These are phyloP conservation scores for Exephanes ischioxanthus DNA, from an alignment of 2,888 invertebrate species.

Conservation along the genomic window DNA sequence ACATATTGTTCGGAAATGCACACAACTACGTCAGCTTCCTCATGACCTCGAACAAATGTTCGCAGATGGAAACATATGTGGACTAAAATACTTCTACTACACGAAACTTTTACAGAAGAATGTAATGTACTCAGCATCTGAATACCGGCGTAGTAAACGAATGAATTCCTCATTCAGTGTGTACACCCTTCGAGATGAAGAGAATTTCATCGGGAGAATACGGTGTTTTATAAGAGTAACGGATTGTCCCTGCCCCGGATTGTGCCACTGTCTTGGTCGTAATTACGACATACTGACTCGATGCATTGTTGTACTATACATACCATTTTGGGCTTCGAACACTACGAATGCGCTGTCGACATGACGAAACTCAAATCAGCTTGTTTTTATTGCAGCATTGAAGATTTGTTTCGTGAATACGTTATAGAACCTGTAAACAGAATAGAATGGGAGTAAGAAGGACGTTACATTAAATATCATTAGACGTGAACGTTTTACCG, in stretches of 20 bases:
- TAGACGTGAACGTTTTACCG: too few relatives aligned
- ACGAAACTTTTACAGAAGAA: background rate
- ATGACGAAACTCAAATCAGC: background rate
- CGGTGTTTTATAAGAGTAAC: background rate
- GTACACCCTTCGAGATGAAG: background rate
- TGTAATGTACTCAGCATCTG: background rate
- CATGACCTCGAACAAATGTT: background rate
- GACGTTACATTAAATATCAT: too few relatives aligned
- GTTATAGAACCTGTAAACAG: conserved; percentile 12
- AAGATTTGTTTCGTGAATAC: background rate
- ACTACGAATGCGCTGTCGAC: conserved; percentile 5
- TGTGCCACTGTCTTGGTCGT: background rate
- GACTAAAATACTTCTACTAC: background rate
- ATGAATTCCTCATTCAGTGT: background rate
- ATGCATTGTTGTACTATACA: background rate
- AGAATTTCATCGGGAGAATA: background rate
- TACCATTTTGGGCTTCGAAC: background rate
- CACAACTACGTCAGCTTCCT: background rate
- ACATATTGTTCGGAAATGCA: background rate
- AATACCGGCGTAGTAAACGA: background rate
- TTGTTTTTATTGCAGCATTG: conserved; percentile 7
- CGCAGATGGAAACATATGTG: background rate
- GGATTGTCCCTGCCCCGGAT: background rate
- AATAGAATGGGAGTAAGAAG: conserved; percentile 10
- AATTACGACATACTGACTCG: background rate